phyloP scores from a whole-genome alignment of 1,140 invertebrate genomes.

The Mizuhopecten yessoensis region DNA sequence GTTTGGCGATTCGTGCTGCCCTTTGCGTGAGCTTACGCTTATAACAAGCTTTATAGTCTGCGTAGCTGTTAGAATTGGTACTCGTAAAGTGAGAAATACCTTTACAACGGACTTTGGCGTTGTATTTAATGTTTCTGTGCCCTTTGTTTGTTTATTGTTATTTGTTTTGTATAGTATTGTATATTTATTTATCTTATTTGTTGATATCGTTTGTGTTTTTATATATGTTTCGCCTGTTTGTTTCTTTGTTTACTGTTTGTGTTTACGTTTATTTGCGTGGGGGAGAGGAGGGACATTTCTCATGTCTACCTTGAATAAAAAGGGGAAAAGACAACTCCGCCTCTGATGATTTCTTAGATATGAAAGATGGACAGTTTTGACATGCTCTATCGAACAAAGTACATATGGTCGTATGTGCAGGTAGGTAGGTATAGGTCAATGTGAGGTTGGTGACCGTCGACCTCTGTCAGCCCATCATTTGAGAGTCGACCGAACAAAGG shows the following conservation, averaged over 20 bases:
- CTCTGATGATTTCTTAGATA: not conserved
- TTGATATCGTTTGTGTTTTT: too few species aligned
- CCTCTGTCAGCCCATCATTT: not conserved
- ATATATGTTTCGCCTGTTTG: not conserved
- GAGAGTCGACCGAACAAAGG: not conserved
- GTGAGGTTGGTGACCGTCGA: not conserved
- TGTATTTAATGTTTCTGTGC: too few species aligned
- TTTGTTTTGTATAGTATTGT: too few species aligned
- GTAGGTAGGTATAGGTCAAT: not conserved
- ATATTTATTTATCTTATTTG: too few species aligned
- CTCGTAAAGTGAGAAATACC: too few species aligned
- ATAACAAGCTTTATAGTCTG: too few species aligned
- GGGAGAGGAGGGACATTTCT: not conserved
- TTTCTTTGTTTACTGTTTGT: not conserved
- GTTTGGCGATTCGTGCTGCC: too few species aligned
- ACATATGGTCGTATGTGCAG: not conserved
- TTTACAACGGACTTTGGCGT: too few species aligned
- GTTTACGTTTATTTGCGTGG: not conserved
- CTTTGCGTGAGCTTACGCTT: too few species aligned
- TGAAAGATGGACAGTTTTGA: not conserved
- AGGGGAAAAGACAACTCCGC: not conserved
- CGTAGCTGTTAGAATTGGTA: too few species aligned
- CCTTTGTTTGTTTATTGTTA: too few species aligned
- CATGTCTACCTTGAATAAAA: not conserved
- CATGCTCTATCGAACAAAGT: constrained; percentile 18